Percentiles rank a stretch among this genome's conserved stretches.
Conservation (phyloP, 2,797 vertebrate species). For the Melanotaenia nigrans region DNA sequence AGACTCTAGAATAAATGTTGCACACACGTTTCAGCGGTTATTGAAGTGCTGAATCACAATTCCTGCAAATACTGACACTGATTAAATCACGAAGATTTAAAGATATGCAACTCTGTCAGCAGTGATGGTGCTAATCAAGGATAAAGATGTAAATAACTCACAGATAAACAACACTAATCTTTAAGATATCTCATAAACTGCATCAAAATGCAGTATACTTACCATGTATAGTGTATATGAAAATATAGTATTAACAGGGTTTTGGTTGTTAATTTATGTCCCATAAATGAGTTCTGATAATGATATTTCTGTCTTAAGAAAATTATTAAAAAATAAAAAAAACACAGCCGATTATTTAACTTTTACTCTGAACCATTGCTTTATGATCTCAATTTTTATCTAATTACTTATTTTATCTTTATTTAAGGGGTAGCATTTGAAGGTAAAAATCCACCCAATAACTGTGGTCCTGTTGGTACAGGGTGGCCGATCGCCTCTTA, state of each 20-base stretch:
- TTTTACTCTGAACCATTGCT: no score
- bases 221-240: background rate
- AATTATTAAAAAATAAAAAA: no score
- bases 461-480: background rate
- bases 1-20: slow-evolving; percentile 17
- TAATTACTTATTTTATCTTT: no score
- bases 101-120: slow-evolving; percentile 29
- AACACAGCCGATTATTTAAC: no score
- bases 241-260: background rate
- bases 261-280: no score
- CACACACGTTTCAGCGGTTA: slow-evolving; percentile 13
- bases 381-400: no score
- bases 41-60: slow-evolving; percentile 12
- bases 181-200: background rate
- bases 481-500: no score
- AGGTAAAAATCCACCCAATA: no score
- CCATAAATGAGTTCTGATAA: no score
- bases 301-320: no score
- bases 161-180: slow-evolving; percentile 18
- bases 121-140: slow-evolving; percentile 56
- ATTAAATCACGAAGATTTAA: slow-evolving; percentile 10
- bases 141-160: slow-evolving; percentile 24
- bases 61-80: background rate
- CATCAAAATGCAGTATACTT: background rate
- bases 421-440: no score